phyloP scores from a whole-genome alignment of 1,140 invertebrate species.

The Camponotus floridanus region DNA sequence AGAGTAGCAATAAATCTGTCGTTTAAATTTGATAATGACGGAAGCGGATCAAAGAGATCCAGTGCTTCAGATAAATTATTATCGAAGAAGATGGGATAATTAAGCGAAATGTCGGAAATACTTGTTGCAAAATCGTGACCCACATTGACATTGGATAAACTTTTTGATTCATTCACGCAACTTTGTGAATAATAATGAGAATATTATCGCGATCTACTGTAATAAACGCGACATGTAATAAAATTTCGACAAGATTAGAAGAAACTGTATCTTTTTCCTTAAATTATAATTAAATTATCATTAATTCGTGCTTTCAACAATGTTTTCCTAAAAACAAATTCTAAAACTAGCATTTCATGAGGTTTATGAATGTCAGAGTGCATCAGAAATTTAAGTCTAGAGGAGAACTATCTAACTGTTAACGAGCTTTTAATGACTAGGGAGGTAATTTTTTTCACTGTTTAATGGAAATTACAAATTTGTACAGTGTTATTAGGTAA shows the following conservation, averaged over 20 bases:
- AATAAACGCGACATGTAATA: neutral
- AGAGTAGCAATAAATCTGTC: constrained; percentile 60
- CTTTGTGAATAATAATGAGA: neutral
- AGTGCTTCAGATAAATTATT: constrained; percentile 58
- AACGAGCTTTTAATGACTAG: constrained; percentile 44
- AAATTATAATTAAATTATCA: neutral
- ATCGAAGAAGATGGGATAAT: constrained; percentile 69
- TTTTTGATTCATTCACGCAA: constrained; percentile 19
- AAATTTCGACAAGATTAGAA: neutral
- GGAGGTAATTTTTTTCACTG: neutral
- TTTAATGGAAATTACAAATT: constrained; percentile 51
- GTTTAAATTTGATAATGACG: constrained; percentile 55
- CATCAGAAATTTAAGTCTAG: neutral
- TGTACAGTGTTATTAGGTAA: constrained; percentile 33
- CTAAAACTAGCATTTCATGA: neutral
- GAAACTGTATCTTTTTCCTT: neutral
- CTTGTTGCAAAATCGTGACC: constrained; percentile 71
- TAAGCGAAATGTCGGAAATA: constrained; percentile 74
- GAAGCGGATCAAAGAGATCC: constrained; percentile 57
- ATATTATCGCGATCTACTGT: neutral
- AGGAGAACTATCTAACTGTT: neutral
- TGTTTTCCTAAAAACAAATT: neutral
- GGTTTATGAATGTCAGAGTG: neutral
- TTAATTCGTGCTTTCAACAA: neutral
- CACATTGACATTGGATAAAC: constrained; percentile 38